phyloP scores from a whole-genome alignment of 2,888 invertebrate genomes.

The Drosophila buzzatii region DNA sequence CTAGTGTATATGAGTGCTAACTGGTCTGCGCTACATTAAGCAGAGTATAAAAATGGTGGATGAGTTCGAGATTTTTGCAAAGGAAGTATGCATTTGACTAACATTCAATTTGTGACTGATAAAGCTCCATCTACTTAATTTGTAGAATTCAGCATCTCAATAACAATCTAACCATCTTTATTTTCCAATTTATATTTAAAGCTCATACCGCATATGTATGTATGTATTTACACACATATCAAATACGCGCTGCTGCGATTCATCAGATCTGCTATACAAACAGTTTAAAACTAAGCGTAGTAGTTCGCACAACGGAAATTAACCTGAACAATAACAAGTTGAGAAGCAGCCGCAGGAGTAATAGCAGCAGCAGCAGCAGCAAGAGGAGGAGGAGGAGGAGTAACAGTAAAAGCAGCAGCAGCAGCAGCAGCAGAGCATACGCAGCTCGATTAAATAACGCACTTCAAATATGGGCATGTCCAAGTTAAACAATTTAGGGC shows the following conservation, averaged over 20 bases:
- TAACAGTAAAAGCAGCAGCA: neutral
- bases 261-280: neutral
- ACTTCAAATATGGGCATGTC: slow-evolving; percentile 10
- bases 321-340: neutral
- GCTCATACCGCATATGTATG: neutral
- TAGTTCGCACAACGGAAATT: slow-evolving; percentile 8
- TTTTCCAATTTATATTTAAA: neutral
- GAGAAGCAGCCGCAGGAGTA: neutral
- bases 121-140: too few species aligned
- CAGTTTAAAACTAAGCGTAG: neutral
- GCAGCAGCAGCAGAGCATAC: neutral
- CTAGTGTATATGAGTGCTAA: too few species aligned
- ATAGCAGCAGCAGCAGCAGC: neutral
- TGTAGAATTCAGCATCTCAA: too few species aligned
- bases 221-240: neutral
- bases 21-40: too few species aligned
- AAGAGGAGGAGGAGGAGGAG: neutral
- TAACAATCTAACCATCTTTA: neutral
- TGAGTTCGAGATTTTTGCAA: too few species aligned
- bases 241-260: neutral
- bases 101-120: too few species aligned
- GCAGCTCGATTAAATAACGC: slow-evolving; percentile 7
- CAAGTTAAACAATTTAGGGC: slow-evolving; percentile 23
- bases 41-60: too few species aligned
- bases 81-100: too few species aligned